These are phyloP conservation scores for Palaemon carinicauda DNA, from an alignment of 1,140 invertebrate species.

Conservation along the genomic window DNA sequence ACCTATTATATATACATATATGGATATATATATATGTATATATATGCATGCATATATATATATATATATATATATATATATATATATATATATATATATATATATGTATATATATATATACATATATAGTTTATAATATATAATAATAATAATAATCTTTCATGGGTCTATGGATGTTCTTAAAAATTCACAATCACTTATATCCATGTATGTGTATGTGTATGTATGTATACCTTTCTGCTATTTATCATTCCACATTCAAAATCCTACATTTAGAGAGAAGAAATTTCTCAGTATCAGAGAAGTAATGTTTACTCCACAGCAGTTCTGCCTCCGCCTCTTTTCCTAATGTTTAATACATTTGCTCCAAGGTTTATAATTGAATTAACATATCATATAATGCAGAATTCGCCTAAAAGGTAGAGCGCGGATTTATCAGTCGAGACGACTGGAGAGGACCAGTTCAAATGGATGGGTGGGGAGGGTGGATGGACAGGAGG, in stretches of 20 bases:
- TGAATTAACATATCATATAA: conserved; percentile 2
- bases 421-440: background rate
- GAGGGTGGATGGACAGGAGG: too few relatives aligned
- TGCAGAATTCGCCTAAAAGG: background rate
- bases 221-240: background rate
- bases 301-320: background rate
- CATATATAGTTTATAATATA: too few relatives aligned
- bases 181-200: background rate
- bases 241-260: background rate
- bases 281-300: background rate
- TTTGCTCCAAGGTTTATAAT: background rate
- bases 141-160: too few relatives aligned
- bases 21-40: too few relatives aligned
- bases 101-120: too few relatives aligned
- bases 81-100: too few relatives aligned
- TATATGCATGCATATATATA: too few relatives aligned
- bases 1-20: too few relatives aligned
- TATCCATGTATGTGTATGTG: background rate
- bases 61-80: too few relatives aligned
- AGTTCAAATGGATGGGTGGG: background rate
- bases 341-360: too few relatives aligned
- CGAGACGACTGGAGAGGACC: background rate
- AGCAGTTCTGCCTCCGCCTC: background rate
- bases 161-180: background rate
- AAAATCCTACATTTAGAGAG: background rate